A percentile compares a stretch with the other conserved stretches of the same genome.
phyloP scores from a whole-genome alignment of 2,113 vertebrate genomes.

The Chlamydotis undulata region DNA sequence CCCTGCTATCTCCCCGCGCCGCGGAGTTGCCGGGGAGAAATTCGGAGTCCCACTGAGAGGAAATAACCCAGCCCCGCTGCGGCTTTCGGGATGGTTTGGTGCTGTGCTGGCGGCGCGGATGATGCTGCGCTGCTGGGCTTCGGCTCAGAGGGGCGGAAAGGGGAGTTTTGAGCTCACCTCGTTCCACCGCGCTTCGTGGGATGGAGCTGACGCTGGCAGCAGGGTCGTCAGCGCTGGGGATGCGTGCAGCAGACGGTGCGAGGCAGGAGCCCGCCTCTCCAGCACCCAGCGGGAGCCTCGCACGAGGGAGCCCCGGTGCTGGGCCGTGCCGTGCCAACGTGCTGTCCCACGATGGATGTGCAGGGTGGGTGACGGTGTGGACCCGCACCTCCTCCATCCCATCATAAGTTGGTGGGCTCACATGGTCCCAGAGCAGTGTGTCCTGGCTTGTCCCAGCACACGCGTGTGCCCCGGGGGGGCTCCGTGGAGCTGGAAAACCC shows the following conservation, averaged over 20 bases:
- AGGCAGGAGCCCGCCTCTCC: neutral
- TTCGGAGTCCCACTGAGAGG: neutral
- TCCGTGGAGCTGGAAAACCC: neutral
- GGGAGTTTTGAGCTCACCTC: neutral
- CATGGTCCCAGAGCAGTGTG: neutral
- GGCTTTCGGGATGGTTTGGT: neutral
- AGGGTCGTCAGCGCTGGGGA: neutral
- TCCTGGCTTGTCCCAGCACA: neutral
- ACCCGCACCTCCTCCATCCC: neutral
- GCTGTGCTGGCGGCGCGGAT: neutral
- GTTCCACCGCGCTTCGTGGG: rapidly evolving
- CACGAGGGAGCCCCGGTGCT: neutral
- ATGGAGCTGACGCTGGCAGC: neutral
- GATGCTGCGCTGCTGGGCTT: neutral
- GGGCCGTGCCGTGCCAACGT: rapidly evolving
- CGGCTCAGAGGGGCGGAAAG: neutral
- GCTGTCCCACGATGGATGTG: rapidly evolving
- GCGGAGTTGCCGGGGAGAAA: neutral
- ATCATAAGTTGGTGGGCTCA: rapidly evolving
- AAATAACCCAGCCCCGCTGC: rapidly evolving
- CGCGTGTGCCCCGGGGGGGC: rapidly evolving
- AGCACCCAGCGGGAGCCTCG: neutral
- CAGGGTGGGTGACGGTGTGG: neutral
- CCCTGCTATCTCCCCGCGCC: neutral
- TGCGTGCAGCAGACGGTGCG: rapidly evolving